A percentile compares a stretch with the other conserved stretches of the same genome.
These are phyloP conservation scores for cattle (Bos taurus) DNA, from an alignment of 2,113 vertebrate species.

Conservation along the genomic window DNA sequence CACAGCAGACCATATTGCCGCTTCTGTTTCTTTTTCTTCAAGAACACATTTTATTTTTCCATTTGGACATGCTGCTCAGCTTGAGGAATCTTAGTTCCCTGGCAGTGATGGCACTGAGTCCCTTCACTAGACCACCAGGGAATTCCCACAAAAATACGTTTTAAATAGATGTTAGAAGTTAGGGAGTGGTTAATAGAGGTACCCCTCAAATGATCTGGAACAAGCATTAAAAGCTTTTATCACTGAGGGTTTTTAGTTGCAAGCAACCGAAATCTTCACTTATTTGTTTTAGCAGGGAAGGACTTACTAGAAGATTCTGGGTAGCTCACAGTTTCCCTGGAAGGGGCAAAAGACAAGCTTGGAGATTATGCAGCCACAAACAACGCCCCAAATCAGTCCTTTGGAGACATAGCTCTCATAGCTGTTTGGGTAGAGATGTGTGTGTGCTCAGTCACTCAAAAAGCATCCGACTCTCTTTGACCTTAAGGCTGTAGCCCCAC, in stretches of 20 bases:
- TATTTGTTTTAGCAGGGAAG: background rate
- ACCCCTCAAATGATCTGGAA: background rate
- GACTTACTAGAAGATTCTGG: background rate
- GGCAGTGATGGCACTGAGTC: rapidly evolving
- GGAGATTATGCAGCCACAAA: background rate
- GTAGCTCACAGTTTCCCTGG: background rate
- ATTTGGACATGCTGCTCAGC: background rate
- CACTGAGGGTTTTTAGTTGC: background rate
- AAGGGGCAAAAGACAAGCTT: background rate
- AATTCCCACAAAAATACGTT: background rate
- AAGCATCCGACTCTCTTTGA: rapidly evolving
- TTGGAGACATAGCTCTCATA: background rate
- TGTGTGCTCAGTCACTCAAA: rapidly evolving
- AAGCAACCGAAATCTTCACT: background rate
- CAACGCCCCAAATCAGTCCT: background rate
- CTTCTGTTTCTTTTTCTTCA: background rate
- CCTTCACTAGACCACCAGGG: background rate
- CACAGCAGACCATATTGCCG: background rate
- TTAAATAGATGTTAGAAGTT: background rate
- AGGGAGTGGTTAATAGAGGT: background rate
- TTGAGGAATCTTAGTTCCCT: background rate
- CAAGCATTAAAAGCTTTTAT: background rate
- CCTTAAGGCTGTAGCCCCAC: background rate
- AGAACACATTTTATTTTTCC: background rate
- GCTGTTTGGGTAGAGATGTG: background rate